phyloP scores from a whole-genome alignment of 2,797 vertebrate species.

The Vespertilio murinus region DNA sequence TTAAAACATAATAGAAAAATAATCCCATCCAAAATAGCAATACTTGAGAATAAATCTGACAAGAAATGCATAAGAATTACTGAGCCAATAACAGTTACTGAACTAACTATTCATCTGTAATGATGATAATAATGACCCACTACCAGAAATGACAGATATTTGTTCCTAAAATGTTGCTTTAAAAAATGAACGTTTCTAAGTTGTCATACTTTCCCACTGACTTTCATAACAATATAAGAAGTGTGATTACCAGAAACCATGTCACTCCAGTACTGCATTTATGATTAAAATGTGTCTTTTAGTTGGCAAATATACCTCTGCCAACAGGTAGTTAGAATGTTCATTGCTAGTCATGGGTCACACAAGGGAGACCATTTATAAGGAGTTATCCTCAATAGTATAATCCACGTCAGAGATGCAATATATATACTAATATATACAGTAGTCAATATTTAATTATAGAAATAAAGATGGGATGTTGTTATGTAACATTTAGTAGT shows the following conservation, averaged over 20 bases:
- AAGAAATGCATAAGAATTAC: neutral
- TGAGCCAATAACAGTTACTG: neutral
- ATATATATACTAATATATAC: neutral
- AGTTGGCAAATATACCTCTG: neutral
- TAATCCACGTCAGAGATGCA: neutral
- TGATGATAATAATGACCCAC: neutral
- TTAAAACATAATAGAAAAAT: slow-evolving; percentile 7
- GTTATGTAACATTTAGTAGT: neutral
- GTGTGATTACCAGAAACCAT: neutral
- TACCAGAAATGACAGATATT: neutral
- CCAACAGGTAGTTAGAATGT: neutral
- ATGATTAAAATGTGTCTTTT: neutral
- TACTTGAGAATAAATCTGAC: neutral
- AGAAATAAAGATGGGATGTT: neutral
- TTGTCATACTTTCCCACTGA: neutral
- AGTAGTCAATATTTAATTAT: neutral
- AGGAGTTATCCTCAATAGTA: neutral
- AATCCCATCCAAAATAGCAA: neutral
- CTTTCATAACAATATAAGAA: neutral
- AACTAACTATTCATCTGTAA: neutral
- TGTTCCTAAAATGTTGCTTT: neutral
- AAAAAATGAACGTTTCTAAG: slow-evolving; percentile 34
- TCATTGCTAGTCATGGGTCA: neutral
- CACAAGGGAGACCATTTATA: neutral
- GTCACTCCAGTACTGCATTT: neutral